Evolutionary conservation across 2,888 invertebrate species (phyloP), one percentile per base, ranked within the genome.

Genomic region (Amphipoea lucens): DNA sequence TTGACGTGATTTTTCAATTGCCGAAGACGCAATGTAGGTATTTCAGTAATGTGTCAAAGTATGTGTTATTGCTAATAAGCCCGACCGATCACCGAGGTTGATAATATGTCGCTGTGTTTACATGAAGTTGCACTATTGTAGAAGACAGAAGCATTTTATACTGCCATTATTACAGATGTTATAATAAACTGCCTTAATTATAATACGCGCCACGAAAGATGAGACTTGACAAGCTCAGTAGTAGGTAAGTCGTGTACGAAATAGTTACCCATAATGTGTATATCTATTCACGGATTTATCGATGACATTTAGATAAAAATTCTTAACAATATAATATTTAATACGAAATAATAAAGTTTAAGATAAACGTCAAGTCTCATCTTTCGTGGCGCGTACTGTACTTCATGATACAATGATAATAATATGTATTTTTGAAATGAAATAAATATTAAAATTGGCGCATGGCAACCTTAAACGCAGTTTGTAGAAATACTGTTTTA

Each of bases 31-130:
- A 40, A 5, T 45, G 20, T 65, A 51, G 57, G 29, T 60, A 40
- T 51, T 42, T 29, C 36, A 42, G 0, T 63, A 51, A 36, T 75
- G 51, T 82, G 76, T 76, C 67, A 67, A 70, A 63, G 0, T 12
- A 40, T 68, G 17, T 79, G 5, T 79, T 65, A 48, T 78, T 65
- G 65, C 29, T 65, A n/a, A 20, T 36, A n/a, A 45, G 29, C 2
- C 45, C 11, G 45, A 45, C 11, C 45, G 45, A 45, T 11, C 45
- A 45, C 45, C 45, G 11, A 12, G 48, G 12, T 48, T 12, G 4
- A 45, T 45, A 11, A 9, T 45, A 45, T 45, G 12, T 45, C 12
- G 11, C 54, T 68, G 68, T 14, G 45, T 54, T 62, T 45, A n/a
- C 23, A 23, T 29, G n/a, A 1, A 17, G 29, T 17, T 76, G 29